Base-by-base conservation (phyloP, 2,113 vertebrate species). In the Hemiprocne comata region DNA sequence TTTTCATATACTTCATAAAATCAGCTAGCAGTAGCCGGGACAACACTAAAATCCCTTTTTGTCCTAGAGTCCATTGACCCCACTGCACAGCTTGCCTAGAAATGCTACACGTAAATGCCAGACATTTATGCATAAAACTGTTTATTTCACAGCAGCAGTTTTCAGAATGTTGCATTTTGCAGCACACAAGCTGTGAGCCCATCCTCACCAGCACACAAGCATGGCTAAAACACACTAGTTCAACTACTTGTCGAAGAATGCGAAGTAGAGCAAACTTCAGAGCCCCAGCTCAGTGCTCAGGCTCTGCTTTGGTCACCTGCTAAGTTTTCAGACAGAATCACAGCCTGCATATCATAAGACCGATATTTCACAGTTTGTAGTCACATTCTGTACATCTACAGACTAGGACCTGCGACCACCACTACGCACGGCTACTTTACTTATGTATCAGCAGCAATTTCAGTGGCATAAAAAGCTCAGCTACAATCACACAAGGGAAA, bases 321-420 rank as follows among this genome's bases (percentile, higher is more conserved):
- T 55, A 66, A 69, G 15, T 65, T 93, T 94, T 85, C 88, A 82
- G 64, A 65, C 21, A 65, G 50, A 58, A 79, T 50, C 4, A 10
- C 62, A 73, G 71, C 60, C 55, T 85, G 46, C 46, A 38, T 69
- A 73, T 70, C 26, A 8, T 11, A 82, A 85, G 62, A 72, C 33
- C 31, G 54, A 81, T 46, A 34, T 85, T 91, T 79, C 92, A 67
- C 92, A 92, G 81, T 54, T 94, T 85, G 74, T 44, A 54, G 62
- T 28, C 48, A 28, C 13, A 17, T 16, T 94, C 62, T 64, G 50
- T 31, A 55, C 0, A 0, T 60, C n/a, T 70, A 54, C 79, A 83
- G 53, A 55, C 3, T 9, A 33, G 7, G 57, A 78, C 26, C 34
- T 82, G 31, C 1, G 1, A 76, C 58, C 16, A 85, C 54, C 62